These are phyloP conservation scores for Oreortyx pictus DNA, from an alignment of 2,797 vertebrate species.

Conservation along the genomic window DNA sequence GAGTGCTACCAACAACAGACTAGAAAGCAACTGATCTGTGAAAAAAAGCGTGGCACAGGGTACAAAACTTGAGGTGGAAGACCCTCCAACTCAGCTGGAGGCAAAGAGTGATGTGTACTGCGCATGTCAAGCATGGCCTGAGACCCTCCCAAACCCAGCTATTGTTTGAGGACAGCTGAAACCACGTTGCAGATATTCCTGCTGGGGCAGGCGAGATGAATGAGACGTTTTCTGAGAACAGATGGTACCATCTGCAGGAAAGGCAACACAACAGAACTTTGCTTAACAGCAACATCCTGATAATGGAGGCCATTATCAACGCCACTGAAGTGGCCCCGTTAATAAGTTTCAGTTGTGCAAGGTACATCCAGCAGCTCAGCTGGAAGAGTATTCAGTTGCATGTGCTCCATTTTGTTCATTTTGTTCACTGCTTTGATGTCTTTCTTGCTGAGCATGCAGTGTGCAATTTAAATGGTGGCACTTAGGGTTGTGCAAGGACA, in stretches of 20 bases:
- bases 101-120: conserved; percentile 7
- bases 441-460: background rate
- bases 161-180: conserved; percentile 65
- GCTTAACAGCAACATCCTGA: conserved; percentile 52
- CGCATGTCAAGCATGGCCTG: conserved; percentile 11
- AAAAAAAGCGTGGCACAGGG: background rate
- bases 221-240: conserved; percentile 70
- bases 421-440: background rate
- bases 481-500: background rate
- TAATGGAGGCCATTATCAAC: conserved; percentile 50
- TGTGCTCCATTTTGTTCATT: background rate
- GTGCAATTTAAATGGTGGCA: background rate
- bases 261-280: conserved; percentile 45
- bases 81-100: background rate
- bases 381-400: background rate
- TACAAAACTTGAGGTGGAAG: background rate
- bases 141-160: conserved; percentile 13
- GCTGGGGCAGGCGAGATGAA: conserved; percentile 49
- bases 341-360: conserved; percentile 35
- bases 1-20: background rate
- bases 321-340: conserved; percentile 57
- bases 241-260: conserved; percentile 71
- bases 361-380: conserved; percentile 34
- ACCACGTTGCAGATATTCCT: conserved; percentile 46
- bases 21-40: background rate